Evolutionary conservation across 2,888 invertebrate species (phyloP), one percentile per base, ranked within the genome.

Genomic region (Odontocolon sp.): DNA sequence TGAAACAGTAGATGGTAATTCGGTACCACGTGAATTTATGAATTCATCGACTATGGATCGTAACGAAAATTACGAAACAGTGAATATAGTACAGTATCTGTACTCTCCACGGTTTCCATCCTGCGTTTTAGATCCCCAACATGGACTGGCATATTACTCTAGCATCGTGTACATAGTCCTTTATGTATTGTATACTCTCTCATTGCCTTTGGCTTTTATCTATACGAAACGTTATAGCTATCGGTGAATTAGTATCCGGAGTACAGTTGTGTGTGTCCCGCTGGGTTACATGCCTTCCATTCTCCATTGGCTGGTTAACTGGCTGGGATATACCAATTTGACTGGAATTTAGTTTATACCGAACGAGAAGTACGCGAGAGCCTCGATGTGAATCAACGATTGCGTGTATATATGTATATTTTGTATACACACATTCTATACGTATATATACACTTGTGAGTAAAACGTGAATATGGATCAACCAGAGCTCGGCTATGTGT

Each of bases 261-360:
- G 45, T 11, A 61, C 3, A 9, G n/a, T 6, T 31, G 26, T 57
- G 28, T n/a, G 3, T 31, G 40, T 11, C 18, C 6, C 23, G 36
- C 50, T 33, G 45, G 16, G 26, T 57, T 47, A 59, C 66, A 68
- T 70, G 56, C 50, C 40, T 61, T 61, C 57, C 69, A 83, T 85
- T 86, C 80, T 83, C 81, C 79, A 81, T 81, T 78, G 75, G 75
- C 74, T 72, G 77, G 66, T 72, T 80, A 83, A 81, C 80, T 81
- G 75, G 71, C 68, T 78, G 57, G 79, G 79, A 82, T 84, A 80
- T 79, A 80, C 83, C 86, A 86, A 88, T 87, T 87, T 84, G 81
- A 81, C 71, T 69, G 81, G 82, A 86, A 87, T 87, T 85, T 83
- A 83, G 85, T 87, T 87, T 85, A 80, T 81, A 74, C 38, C 72